Base-by-base conservation (phyloP, 2,797 vertebrate species). In the Clamator glandarius region DNA sequence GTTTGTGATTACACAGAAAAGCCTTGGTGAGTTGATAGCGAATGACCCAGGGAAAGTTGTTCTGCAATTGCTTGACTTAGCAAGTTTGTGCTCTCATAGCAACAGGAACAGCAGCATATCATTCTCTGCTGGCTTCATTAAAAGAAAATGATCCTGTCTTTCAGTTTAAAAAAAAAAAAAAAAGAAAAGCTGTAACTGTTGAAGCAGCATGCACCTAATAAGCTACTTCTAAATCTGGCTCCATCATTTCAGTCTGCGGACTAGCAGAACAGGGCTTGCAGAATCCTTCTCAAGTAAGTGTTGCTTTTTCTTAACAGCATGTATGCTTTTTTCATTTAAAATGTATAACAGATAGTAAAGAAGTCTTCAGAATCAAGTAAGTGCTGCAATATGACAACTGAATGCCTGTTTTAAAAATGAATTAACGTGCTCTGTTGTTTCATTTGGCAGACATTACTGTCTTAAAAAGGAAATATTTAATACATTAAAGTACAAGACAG, bases 171-270 rank as follows among this genome's bases (percentile, higher is more conserved):
- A 68, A 68, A 85, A 82, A 93, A 74, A 95, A 90, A 78, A 91
- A 91, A 42, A 94, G 26, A 58, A 90, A 93, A 95, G 87, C 94
- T 93, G 81, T 84, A 96, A 95, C 72, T 80, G 92, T 95, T 95
- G 92, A 94, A 97, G 80, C 96, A 90, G 93, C 77, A 91, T 90
- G 94, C 88, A 96, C 84, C 94, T 96, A 95, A 96, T 96, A 91
- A 95, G 82, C 89, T 87, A 92, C 84, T 96, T 94, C 87, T 96
- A 94, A 89, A 90, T 95, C 95, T 92, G 73, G 83, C 94, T 95
- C 80, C 81, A 84, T 92, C 77, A 73, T 95, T 96, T 92, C 90
- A 86, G 80, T 29, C 93, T 95, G 91, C 92, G 87, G 94, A 96
- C 77, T 89, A 96, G 89, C 81, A 82, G 85, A 94, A 82, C 62